phyloP scores from a whole-genome alignment of 2,797 vertebrate genomes.

The Poecile montanus region DNA sequence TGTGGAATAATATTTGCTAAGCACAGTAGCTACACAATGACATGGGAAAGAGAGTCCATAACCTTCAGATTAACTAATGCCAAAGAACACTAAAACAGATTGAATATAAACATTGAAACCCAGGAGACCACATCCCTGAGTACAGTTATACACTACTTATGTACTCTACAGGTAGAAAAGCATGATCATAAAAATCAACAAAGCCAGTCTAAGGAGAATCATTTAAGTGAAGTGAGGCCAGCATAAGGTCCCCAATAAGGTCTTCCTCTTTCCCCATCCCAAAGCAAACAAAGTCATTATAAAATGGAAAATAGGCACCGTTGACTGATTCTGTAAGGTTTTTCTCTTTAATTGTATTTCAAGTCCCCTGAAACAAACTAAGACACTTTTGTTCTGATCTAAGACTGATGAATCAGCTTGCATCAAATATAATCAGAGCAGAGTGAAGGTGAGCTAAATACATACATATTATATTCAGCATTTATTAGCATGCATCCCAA shows the following conservation, averaged over 20 bases:
- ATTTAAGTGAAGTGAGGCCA: neutral
- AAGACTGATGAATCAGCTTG: neutral
- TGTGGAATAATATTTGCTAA: neutral
- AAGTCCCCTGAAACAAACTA: neutral
- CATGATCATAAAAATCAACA: neutral
- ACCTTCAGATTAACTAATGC: neutral
- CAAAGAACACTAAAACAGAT: neutral
- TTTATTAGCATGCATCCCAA: constrained; percentile 6
- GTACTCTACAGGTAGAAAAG: neutral
- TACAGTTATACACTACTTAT: neutral
- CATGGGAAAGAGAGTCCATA: neutral
- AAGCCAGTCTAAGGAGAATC: neutral
- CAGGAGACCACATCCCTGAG: neutral
- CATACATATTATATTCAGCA: neutral
- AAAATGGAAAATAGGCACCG: neutral
- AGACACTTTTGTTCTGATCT: neutral
- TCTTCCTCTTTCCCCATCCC: neutral
- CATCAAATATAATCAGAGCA: neutral
- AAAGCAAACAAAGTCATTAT: neutral
- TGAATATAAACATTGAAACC: neutral
- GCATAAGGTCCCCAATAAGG: fast-evolving
- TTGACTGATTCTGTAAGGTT: neutral
- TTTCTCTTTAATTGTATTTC: neutral
- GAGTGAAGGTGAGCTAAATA: neutral
- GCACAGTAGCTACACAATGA: neutral